Base-by-base conservation (phyloP, 2,797 vertebrate genomes). In the Channa striata region DNA sequence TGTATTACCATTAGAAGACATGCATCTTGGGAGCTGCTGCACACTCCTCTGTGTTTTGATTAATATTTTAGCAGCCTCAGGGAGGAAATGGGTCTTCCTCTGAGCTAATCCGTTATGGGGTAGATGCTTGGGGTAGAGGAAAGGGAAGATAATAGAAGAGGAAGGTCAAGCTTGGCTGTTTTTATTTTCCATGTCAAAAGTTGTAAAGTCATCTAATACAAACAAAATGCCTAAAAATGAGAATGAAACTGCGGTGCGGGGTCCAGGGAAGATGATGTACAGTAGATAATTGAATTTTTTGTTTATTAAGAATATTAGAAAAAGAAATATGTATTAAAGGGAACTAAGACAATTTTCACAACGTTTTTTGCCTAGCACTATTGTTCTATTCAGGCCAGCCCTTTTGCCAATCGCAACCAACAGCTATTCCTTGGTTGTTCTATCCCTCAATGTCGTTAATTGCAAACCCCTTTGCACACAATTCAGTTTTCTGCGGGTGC, bases 1-100 rank as follows among this genome's bases (percentile, higher is more conserved):
- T 93, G 93, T 95, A 94, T 96, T 96, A 94, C 95, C 93, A 96
- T 96, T 96, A 96, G 95, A 95, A 96, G 95, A 96, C 96, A 96
- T 95, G 94, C 93, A 96, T 95, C 93, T 91, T 94, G 95, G 95
- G 96, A 96, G 92, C 95, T 90, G 94, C 91, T 88, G 94, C 94
- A 92, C 93, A 93, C 96, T 97, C 95, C 96, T 97, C 94, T 94
- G 93, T 96, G 93, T 94, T 96, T 97, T 97, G 96, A 97, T 98
- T 96, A 98, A 97, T 98, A 97, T 97, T 98, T 98, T 95, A 97
- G 96, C 95, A 98, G 94, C 95, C 90, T 89, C 84, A 21, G 94
- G 95, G 95, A 96, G 95, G 96, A 97, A 98, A 96, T 96, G 93
- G 90, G 93, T 95, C 94, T 97, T 96, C 95, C 95, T 94, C 94